These are phyloP conservation scores for Caenorhabditis elegans DNA, from an alignment of 1,140 invertebrate genomes.

Conservation along the genomic window WBcel235 BX284606.5:11450001-11450500, in stretches of 20 bases:
- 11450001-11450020: neutral
- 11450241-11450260: too few species aligned
- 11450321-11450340: slow-evolving; percentile 24
- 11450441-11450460: neutral
- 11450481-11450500: neutral
- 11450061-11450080: neutral
- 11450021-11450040: neutral
- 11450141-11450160: neutral
- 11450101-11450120: neutral
- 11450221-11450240: too few species aligned
- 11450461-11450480: slow-evolving; percentile 9
- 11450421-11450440: neutral
- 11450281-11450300: neutral
- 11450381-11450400: neutral
- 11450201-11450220: too few species aligned
- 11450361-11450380: neutral
- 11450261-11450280: too few species aligned
- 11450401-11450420: neutral
- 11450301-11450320: slow-evolving; percentile 19
- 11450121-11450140: neutral
- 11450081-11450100: neutral
- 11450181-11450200: too few species aligned
- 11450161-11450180: neutral
- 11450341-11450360: neutral
- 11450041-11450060: neutral